Evolutionary conservation across 2,797 vertebrate species (phyloP).

Genomic region (Picus viridis): DNA sequence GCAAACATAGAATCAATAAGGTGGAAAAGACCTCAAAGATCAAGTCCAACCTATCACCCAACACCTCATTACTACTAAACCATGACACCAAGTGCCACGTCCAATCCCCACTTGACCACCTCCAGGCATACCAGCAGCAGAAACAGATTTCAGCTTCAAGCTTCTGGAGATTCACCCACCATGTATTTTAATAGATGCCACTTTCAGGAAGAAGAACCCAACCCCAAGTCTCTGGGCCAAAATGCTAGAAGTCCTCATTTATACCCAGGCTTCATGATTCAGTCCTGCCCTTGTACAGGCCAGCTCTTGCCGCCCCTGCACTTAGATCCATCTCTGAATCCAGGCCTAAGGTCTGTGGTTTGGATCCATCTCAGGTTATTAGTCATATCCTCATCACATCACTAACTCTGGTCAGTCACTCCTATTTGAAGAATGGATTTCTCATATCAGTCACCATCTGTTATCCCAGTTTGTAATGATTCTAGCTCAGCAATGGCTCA

Average conservation of each 20-base stretch:
- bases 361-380: constrained; percentile 18
- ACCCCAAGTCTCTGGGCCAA: not conserved
- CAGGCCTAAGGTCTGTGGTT: constrained; percentile 19
- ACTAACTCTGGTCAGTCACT: constrained; percentile 4
- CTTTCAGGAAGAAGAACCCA: not conserved
- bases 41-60: too few species aligned
- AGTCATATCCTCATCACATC: constrained; percentile 23
- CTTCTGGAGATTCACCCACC: not conserved
- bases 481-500: not conserved
- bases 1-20: not conserved
- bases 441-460: not conserved
- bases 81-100: too few species aligned
- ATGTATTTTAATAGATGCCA: constrained; percentile 9
- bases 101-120: too few species aligned
- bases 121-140: not conserved
- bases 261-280: not conserved
- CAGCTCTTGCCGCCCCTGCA: not conserved
- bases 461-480: not conserved
- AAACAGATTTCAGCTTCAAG: not conserved
- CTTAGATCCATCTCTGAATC: constrained; percentile 1
- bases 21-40: too few species aligned
- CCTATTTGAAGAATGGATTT: constrained; percentile 9
- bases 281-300: not conserved
- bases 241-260: not conserved
- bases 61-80: too few species aligned